phyloP scores from a whole-genome alignment of 2,888 invertebrate genomes.

The Chrysotoxum bicinctum region DNA sequence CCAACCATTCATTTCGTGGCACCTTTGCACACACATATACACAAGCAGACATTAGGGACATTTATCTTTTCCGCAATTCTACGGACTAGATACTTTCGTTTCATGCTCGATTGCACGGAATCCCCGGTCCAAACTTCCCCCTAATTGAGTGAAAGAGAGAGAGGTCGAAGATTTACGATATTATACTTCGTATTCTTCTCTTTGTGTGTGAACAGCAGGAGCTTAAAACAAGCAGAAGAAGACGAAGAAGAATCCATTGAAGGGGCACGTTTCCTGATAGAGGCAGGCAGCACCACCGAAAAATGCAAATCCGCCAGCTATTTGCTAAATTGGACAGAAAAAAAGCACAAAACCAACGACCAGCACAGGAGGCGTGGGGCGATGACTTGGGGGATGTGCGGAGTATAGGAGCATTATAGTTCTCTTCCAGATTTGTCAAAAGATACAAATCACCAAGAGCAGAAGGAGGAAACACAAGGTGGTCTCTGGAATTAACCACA shows the following conservation, averaged over 20 bases:
- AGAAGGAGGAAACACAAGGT: slow-evolving; percentile 11
- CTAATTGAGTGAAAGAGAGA: background rate
- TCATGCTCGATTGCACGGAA: slow-evolving; percentile 60
- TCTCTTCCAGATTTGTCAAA: slow-evolving; percentile 33
- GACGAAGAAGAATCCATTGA: slow-evolving; percentile 1
- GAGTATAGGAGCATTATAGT: background rate
- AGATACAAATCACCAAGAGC: slow-evolving; percentile 49
- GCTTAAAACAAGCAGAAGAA: background rate
- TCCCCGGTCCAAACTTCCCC: background rate
- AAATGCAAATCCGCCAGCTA: slow-evolving; percentile 63
- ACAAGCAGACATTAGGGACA: slow-evolving; percentile 24
- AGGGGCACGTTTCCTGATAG: slow-evolving; percentile 41
- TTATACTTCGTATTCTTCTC: slow-evolving; percentile 25
- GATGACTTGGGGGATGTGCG: background rate
- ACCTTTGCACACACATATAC: slow-evolving; percentile 27
- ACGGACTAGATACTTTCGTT: slow-evolving; percentile 58
- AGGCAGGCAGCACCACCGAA: slow-evolving; percentile 21
- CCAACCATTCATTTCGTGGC: slow-evolving; percentile 68
- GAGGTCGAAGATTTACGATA: slow-evolving; percentile 61
- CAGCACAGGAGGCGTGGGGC: background rate
- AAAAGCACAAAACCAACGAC: background rate
- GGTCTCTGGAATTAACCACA: slow-evolving; percentile 57
- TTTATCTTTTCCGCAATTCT: slow-evolving; percentile 54
- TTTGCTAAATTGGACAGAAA: slow-evolving; percentile 56
- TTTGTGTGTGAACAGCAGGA: slow-evolving; percentile 8